A percentile compares a stretch with the other conserved stretches of the same genome.
phyloP scores from a whole-genome alignment of 2,797 vertebrate species.

The Semaprochilodus insignis region DNA sequence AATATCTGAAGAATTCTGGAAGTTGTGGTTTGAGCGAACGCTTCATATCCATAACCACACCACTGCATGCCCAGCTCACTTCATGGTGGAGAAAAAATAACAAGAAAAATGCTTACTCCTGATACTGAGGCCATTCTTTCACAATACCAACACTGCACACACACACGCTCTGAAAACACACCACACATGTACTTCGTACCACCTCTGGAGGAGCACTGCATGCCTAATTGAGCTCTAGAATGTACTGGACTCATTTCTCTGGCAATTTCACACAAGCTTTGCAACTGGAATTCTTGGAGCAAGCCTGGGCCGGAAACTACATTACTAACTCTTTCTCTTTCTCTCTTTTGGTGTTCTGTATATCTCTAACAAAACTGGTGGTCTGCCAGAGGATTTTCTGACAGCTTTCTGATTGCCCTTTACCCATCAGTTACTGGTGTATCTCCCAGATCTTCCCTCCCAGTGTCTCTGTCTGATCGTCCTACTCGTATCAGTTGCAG shows the following conservation, averaged over 20 bases:
- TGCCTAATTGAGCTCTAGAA: constrained; percentile 16
- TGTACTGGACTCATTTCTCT: not conserved
- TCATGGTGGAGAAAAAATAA: not conserved
- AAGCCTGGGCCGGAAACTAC: not conserved
- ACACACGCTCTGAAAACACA: constrained; percentile 21
- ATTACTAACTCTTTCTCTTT: not conserved
- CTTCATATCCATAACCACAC: constrained; percentile 26
- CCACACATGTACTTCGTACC: constrained; percentile 8
- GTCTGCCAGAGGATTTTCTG: not conserved
- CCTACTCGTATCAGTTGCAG: too few relatives aligned
- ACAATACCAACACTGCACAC: constrained; percentile 48
- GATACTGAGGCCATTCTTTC: constrained; percentile 16
- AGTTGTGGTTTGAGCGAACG: constrained; percentile 33
- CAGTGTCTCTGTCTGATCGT: too few relatives aligned
- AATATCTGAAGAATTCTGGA: constrained; percentile 20
- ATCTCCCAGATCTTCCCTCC: not conserved
- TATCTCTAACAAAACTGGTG: not conserved
- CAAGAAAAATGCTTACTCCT: constrained; percentile 15
- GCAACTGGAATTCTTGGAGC: constrained; percentile 3
- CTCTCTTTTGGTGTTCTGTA: not conserved
- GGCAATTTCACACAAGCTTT: constrained; percentile 8
- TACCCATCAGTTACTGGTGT: not conserved
- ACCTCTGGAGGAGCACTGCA: constrained; percentile 8
- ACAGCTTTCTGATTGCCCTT: not conserved
- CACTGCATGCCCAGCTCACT: not conserved